A percentile compares a stretch with the other conserved stretches of the same genome.
Conservation (phyloP, 2,888 invertebrate species). For the Pocota personata region DNA sequence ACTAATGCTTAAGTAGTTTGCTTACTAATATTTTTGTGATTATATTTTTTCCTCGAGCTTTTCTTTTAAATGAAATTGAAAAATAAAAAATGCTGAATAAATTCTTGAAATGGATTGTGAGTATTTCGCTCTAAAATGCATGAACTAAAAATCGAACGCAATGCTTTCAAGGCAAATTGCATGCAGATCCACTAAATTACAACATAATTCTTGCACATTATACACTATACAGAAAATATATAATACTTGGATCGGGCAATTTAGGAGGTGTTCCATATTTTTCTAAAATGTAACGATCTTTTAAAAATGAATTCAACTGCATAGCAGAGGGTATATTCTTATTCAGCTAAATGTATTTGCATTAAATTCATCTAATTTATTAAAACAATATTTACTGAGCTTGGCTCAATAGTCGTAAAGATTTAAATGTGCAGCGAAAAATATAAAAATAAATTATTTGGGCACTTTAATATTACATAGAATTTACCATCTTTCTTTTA, state of each 20-base stretch:
- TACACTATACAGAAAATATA: constrained; percentile 21
- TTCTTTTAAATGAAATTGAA: constrained; percentile 1
- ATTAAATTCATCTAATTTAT: background rate
- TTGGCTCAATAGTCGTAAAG: too few relatives aligned
- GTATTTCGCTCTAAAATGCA: constrained; percentile 49
- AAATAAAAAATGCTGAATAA: background rate
- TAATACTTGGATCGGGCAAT: background rate
- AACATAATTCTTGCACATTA: constrained; percentile 33
- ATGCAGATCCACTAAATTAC: constrained; percentile 55
- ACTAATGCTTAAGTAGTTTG: constrained; percentile 62
- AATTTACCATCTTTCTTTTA: too few relatives aligned
- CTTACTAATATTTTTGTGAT: constrained; percentile 52
- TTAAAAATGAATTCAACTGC: background rate
- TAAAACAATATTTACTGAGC: too few relatives aligned
- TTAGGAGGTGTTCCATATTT: background rate
- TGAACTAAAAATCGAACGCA: constrained; percentile 28
- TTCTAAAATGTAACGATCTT: background rate
- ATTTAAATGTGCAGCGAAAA: too few relatives aligned
- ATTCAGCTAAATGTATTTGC: too few relatives aligned
- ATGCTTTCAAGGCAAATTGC: constrained; percentile 50
- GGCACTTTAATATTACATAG: too few relatives aligned
- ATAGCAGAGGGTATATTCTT: too few relatives aligned
- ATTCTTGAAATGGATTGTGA: constrained; percentile 47
- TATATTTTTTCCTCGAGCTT: background rate
- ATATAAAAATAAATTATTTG: too few relatives aligned